Evolutionary conservation across 2,113 vertebrate genomes (phyloP), one percentile per base, ranked within the genome.

Genomic region (Calonectris borealis): DNA sequence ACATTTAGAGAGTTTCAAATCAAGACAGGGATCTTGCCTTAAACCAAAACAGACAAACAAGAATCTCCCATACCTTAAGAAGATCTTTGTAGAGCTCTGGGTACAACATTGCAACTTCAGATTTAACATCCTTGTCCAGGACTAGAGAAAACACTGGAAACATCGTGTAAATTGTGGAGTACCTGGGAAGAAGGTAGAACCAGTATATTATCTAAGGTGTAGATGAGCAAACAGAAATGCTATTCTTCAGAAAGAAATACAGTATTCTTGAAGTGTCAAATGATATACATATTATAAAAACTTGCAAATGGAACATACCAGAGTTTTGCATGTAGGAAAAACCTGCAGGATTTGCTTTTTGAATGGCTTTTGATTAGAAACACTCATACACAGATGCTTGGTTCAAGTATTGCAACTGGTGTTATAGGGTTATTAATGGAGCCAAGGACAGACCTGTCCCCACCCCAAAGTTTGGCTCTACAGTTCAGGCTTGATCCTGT

Each of bases 151-250:
- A 99, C 40, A 99, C 99, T 0, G 99, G 99, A 92, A 99, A 99
- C 99, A 99, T 99, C n/a, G 99, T 99, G 93, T 99, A 99, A 95
- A 99, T 98, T 13, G 99, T 99, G 88, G 99, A 99, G 91, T 99
- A 99, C 90, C 99, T 99, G 90, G 46, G 93, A 88, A 48, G 60
- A 49, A 68, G 14, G 65, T 4, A 76, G 57, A 79, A 84, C 2
- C 34, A 77, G 55, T 14, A n/a, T 72, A 82, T 65, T 42, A 84
- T 5, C 21, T 55, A 49, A 69, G 17, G 22, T 32, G 24, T 24
- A 76, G 42, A 25, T 10, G 11, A 68, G 4, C 57, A 78, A 79
- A 81, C 12, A 52, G 57, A 81, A 94, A 77, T 31, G 6, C 29
- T 9, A 25, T 29, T 27, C 32, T 86, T 75, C 60, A 78, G 24